A percentile compares a stretch with the other conserved stretches of the same genome.
These are phyloP conservation scores for Callimorpha dominula DNA, from an alignment of 2,888 invertebrate genomes.

Conservation along the genomic window DNA sequence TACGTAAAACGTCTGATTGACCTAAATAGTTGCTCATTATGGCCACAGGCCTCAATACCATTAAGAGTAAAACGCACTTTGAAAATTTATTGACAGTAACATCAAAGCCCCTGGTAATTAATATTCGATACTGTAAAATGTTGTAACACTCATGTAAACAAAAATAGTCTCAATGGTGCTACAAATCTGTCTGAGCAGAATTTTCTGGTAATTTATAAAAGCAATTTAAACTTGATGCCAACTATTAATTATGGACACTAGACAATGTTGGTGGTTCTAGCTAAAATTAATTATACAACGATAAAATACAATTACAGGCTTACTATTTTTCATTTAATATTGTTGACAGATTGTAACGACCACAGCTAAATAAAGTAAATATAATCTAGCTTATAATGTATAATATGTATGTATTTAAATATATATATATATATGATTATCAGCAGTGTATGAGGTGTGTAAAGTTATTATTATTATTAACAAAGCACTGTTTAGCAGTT, in stretches of 20 bases:
- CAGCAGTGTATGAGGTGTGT: too few relatives aligned
- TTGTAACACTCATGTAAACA: slow-evolving; percentile 4
- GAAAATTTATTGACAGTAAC: neutral
- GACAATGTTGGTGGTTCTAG: neutral
- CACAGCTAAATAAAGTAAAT: neutral
- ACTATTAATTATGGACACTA: slow-evolving; percentile 7
- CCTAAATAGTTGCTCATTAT: neutral
- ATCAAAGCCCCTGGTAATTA: slow-evolving; percentile 1
- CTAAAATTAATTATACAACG: neutral
- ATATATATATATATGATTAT: neutral
- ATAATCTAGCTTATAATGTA: neutral
- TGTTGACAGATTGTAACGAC: too few relatives aligned
- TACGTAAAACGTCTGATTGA: neutral
- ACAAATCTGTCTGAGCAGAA: slow-evolving; percentile 11
- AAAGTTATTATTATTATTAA: neutral
- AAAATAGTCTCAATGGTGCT: slow-evolving; percentile 3
- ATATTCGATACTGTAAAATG: neutral
- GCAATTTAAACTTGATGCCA: slow-evolving; percentile 1
- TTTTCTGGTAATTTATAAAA: slow-evolving; percentile 14
- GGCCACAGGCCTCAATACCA: neutral
- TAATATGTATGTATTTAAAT: too few relatives aligned
- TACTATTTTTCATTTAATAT: neutral
- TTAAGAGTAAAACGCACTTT: neutral
- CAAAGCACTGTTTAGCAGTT: neutral
- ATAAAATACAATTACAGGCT: neutral